Base-by-base conservation (phyloP, 2,113 vertebrate genomes). In the Oryzias celebensis region DNA sequence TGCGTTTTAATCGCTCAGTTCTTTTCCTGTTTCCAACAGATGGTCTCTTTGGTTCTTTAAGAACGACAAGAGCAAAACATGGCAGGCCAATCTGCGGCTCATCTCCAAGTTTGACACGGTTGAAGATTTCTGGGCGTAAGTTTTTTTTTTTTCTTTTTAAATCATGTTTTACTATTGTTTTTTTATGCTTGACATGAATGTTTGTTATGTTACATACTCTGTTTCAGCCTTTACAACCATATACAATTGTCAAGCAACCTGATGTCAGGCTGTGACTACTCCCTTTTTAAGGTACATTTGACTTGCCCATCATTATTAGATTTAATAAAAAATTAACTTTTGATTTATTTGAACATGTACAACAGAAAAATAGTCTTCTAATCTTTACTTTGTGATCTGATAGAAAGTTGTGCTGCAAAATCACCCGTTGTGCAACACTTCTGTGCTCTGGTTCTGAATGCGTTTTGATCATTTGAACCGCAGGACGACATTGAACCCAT, bases 111-210 rank as follows among this genome's bases (percentile, higher is more conserved):
- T 99, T 74, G 96, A 99, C 91, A 99, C 97, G 46, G 97, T 99
- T 87, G 97, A 99, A 92, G 97, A 98, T 85, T 99, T 99, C 84
- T 99, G 97, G 97, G 97, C 97, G 97, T 99, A 98, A 96, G 97
- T 58, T 56, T 24, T 28, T 57, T 24, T 45, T 7, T 36, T 20
- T 61, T 7, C 5, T 1, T 31, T 7, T 12, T 1, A 3, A 12
- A 12, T 36, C 2, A 36, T 36, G 10, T 12, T 12, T 12, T 12
- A 12, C 36, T 36, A 12, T 1, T 36, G 31, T 36, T 36, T 36
- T 36, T 36, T 36, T 3, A 36, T 10, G 36, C 36, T 36, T 36
- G 20, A 18, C 47, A 20, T 12, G 20, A 7, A 12, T n/a, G 16
- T 48, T 48, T 17, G 45, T 48, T 18, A 20, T 48, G 17, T 20